Evolutionary conservation across 2,888 invertebrate species (phyloP), one percentile per base, ranked within the genome.

Genomic region (Ornithoptera alexandrae): DNA sequence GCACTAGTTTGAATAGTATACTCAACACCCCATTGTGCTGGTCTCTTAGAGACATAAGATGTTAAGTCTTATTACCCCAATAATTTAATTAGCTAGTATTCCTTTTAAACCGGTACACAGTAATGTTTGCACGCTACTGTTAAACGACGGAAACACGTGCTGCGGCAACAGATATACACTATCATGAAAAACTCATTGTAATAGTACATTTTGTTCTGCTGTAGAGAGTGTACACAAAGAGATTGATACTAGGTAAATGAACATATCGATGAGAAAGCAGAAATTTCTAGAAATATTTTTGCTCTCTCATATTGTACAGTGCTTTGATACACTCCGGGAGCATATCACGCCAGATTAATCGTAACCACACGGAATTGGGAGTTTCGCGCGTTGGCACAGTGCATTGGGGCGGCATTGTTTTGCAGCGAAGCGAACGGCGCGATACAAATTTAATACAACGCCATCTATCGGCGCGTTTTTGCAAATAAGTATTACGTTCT

Each of bases 321-420:
- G 50, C 50, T 50, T 50, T 50, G 39, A 50, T 61, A 42, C 39
- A 20, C 36, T 42, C 39, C 20, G 30, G 59, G 39, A 39, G 39
- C n/a, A 7, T 61, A 20, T 61, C 42, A 61, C 42, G 39, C 42
- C 60, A 68, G 59, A 68, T 68, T 68, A 68, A 59, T 64, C 36
- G 63, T 68, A 64, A 68, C 63, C 68, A 64, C 63, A 50, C 59
- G 58, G 63, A 68, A 68, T 64, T 68, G 68, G 63, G 59, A 68
- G 63, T 50, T 59, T 64, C 53, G 20, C 68, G 68, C 58, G 62
- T 58, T 68, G 68, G 68, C 67, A 68, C 57, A 46, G 67, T 62
- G 46, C 46, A 62, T 24, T 62, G 62, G n/a, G 57, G 67, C 42
- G 42, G 24, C 20, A 56, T 42, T 42, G 46, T 46, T 46, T 42